Evolutionary conservation across 2,888 invertebrate genomes (phyloP).

Genomic region (Shargacucullia verbasci): DNA sequence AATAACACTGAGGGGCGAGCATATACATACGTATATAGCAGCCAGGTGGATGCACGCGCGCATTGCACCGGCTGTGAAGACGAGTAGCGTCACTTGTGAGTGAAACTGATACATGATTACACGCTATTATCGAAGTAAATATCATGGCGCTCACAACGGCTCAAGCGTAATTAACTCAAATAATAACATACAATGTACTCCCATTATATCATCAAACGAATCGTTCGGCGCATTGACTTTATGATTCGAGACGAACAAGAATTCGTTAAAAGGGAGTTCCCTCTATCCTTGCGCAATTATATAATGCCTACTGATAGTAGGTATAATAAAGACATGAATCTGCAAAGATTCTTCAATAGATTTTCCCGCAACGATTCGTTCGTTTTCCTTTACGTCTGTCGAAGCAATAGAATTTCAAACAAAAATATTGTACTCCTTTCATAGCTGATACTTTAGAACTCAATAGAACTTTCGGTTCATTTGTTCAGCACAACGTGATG

Average conservation of each 20-base stretch:
- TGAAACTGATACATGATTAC: constrained; percentile 20
- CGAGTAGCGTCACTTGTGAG: constrained; percentile 47
- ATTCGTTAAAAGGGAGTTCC: background rate
- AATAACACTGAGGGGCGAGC: constrained; percentile 17
- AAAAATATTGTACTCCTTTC: constrained; percentile 39
- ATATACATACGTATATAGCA: background rate
- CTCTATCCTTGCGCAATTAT: background rate
- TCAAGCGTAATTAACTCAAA: constrained; percentile 24
- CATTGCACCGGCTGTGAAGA: constrained; percentile 29
- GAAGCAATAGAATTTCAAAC: constrained; percentile 28
- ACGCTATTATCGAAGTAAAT: constrained; percentile 18
- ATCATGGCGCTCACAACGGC: constrained; percentile 12
- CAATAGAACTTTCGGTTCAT: constrained; percentile 25
- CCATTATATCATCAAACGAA: constrained; percentile 15
- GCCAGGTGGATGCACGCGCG: constrained; percentile 14
- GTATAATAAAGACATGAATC: constrained; percentile 15
- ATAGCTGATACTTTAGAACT: constrained; percentile 31
- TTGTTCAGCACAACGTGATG: constrained; percentile 20
- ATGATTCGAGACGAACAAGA: constrained; percentile 7
- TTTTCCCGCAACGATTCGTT: constrained; percentile 10
- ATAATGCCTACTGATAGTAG: constrained; percentile 6
- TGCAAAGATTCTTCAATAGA: constrained; percentile 18
- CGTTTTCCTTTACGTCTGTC: constrained; percentile 14
- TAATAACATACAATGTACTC: constrained; percentile 21
- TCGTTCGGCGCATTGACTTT: constrained; percentile 14